Percentiles rank a stretch among this genome's conserved stretches.
Conservation (phyloP, 2,113 vertebrate genomes). For the Leuciscus idus region DNA sequence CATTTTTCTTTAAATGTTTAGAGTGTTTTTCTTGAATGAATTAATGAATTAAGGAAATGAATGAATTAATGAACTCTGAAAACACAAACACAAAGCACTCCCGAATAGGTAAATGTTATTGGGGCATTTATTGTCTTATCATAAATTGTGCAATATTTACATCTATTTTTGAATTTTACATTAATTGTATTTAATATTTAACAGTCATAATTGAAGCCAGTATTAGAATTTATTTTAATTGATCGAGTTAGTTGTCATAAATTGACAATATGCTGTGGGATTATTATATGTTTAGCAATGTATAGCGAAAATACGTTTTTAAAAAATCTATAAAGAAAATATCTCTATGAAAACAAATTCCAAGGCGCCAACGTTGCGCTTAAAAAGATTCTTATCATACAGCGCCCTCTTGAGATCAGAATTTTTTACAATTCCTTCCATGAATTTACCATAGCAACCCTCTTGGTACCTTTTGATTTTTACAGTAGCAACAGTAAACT, state of each 20-base stretch:
- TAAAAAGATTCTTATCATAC: not conserved
- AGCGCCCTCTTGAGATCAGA: not conserved
- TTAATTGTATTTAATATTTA: not conserved
- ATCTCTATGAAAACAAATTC: no score
- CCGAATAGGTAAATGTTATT: not conserved
- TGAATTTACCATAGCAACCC: not conserved
- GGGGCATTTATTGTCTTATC: not conserved
- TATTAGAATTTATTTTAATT: no score
- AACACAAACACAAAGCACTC: not conserved
- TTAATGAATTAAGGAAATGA: not conserved
- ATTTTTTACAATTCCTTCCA: not conserved
- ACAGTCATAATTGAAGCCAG: not conserved
- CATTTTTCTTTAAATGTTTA: not conserved
- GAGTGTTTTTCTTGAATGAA: not conserved
- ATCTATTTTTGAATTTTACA: not conserved
- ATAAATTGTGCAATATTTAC: not conserved
- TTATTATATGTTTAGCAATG: not conserved
- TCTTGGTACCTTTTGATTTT: not conserved
- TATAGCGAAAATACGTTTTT: not conserved
- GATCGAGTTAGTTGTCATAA: no score
- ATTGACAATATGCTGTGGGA: no score
- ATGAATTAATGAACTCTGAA: not conserved
- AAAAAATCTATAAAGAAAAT: no score
- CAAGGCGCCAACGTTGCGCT: not conserved
- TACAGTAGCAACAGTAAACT: not conserved